Percentiles rank a stretch among this genome's conserved stretches.
These are phyloP conservation scores for Nettapus auritus DNA, from an alignment of 2,113 vertebrate genomes.

Conservation along the genomic window DNA sequence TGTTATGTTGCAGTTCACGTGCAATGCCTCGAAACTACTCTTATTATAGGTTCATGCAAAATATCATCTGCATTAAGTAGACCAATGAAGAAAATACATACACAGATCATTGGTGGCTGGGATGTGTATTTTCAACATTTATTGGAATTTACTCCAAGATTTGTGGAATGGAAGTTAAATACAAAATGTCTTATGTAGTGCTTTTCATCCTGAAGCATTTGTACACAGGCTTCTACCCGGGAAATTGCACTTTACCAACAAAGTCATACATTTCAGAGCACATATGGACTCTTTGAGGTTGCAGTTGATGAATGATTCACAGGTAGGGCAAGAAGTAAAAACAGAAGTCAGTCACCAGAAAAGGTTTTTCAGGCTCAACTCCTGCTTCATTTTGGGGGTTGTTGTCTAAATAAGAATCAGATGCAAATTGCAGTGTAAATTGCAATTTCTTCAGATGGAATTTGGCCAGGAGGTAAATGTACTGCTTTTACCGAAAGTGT, in stretches of 20 bases:
- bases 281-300: background rate
- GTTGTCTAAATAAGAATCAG: background rate
- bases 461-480: background rate
- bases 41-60: background rate
- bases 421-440: background rate
- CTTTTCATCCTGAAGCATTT: background rate
- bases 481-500: background rate
- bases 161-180: background rate
- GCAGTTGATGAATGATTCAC: background rate
- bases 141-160: background rate
- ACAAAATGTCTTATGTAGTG: background rate
- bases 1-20: background rate
- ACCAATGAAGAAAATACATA: background rate
- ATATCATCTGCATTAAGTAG: background rate
- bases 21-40: background rate
- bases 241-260: background rate
- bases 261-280: background rate
- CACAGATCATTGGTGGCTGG: background rate
- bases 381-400: background rate
- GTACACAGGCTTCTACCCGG: background rate
- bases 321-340: background rate
- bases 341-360: background rate
- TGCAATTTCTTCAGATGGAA: background rate
- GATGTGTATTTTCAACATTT: background rate
- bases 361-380: background rate